phyloP scores from a whole-genome alignment of 2,113 vertebrate species.

The Accipiter cooperii region DNA sequence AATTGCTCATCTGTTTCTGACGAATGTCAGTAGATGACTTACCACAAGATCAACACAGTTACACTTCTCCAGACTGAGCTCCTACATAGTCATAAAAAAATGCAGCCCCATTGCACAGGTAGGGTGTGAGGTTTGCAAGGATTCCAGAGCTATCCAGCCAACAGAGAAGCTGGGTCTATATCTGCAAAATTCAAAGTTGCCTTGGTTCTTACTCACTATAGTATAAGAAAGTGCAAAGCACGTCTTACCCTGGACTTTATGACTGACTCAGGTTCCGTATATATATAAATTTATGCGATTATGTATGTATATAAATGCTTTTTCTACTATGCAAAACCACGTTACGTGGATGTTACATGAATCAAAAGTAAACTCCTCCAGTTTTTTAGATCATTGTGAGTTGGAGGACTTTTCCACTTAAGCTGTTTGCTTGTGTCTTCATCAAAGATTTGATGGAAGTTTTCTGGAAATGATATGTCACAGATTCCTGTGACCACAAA shows the following conservation, averaged over 20 bases:
- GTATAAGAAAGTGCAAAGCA: not conserved
- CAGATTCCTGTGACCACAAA: not conserved
- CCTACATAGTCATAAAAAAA: not conserved
- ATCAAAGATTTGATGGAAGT: not conserved
- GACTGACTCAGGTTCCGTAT: not conserved
- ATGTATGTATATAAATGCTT: not conserved
- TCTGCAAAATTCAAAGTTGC: not conserved
- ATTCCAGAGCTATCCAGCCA: not conserved
- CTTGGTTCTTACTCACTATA: fast-evolving
- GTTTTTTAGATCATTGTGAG: not conserved
- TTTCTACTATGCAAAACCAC: not conserved
- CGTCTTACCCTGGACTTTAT: not conserved
- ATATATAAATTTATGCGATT: not conserved
- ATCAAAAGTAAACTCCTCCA: not conserved
- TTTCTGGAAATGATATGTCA: not conserved
- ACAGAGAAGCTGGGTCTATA: not conserved
- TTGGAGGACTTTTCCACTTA: not conserved
- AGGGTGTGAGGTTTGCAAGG: not conserved
- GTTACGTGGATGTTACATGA: not conserved
- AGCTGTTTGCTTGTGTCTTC: not conserved
- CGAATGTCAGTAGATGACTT: not conserved
- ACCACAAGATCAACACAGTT: not conserved
- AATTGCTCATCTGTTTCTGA: not conserved
- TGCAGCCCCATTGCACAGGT: not conserved
- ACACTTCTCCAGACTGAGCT: not conserved